A percentile compares a stretch with the other conserved stretches of the same genome.
These are phyloP conservation scores for Ichneumoninae sp. DNA, from an alignment of 2,888 invertebrate species.

Conservation along the genomic window DNA sequence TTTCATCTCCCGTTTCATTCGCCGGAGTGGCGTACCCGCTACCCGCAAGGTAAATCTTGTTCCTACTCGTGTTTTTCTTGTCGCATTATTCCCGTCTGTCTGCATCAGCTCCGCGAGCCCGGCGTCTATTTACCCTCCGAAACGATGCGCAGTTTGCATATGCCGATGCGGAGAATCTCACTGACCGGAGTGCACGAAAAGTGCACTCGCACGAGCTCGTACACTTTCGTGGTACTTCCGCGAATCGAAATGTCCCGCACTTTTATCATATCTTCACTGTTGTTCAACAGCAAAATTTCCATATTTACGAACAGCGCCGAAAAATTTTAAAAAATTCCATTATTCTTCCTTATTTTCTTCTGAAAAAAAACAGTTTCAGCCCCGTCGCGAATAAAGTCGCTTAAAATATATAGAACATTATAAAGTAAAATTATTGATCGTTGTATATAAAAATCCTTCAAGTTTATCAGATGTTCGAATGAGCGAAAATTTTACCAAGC, in stretches of 20 bases:
- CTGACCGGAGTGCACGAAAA: not conserved
- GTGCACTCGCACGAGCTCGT: not conserved
- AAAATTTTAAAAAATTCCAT: not conserved
- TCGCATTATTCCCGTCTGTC: conserved; percentile 50
- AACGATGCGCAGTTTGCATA: conserved; percentile 61
- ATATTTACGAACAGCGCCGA: not conserved
- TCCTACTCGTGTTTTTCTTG: conserved; percentile 57
- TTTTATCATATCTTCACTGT: not conserved
- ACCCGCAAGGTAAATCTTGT: conserved; percentile 61
- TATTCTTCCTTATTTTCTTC: not conserved
- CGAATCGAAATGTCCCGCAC: not conserved
- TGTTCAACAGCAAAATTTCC: not conserved
- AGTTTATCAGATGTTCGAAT: not conserved
- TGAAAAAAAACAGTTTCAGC: not conserved
- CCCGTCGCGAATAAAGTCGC: not conserved
- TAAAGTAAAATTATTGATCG: not conserved
- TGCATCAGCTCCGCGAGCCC: conserved; percentile 34
- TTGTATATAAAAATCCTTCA: too few species aligned
- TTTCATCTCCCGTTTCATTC: conserved; percentile 58
- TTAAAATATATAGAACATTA: not conserved
- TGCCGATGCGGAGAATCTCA: conserved; percentile 32
- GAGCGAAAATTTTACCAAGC: not conserved
- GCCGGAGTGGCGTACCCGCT: conserved; percentile 38
- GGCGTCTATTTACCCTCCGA: conserved; percentile 57
- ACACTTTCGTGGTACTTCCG: not conserved